Percentiles rank a stretch among this genome's conserved stretches.
Evolutionary conservation across 2,113 vertebrate genomes (phyloP).

Genomic region (Columbina picui): DNA sequence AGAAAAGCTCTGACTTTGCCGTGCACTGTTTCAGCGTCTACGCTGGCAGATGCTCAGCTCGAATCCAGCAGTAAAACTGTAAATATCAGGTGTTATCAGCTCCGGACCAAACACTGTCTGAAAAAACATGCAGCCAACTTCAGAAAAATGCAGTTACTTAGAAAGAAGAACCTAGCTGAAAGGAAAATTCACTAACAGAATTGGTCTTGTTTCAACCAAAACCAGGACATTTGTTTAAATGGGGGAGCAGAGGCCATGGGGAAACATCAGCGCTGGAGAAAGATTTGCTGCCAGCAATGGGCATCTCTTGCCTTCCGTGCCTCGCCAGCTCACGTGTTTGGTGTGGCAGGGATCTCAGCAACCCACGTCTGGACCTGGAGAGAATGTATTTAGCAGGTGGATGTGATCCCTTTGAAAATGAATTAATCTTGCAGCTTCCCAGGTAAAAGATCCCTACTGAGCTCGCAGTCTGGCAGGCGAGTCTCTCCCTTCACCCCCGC

Average conservation of each 20-base stretch:
- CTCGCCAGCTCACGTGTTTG: rapidly evolving
- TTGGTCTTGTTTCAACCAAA: too few relatives aligned
- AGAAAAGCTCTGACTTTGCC: not conserved
- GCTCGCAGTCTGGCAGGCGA: not conserved
- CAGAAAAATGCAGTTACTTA: too few relatives aligned
- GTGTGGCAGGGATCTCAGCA: not conserved
- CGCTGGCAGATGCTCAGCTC: not conserved
- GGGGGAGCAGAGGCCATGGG: not conserved
- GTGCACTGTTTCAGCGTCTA: not conserved
- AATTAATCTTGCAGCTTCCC: not conserved
- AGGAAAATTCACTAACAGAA: too few relatives aligned
- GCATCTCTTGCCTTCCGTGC: not conserved
- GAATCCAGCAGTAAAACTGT: not conserved
- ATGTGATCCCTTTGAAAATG: not conserved
- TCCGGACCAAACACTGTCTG: too few relatives aligned
- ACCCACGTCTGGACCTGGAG: rapidly evolving
- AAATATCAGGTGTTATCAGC: too few relatives aligned
- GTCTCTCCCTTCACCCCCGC: not conserved
- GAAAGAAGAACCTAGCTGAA: too few relatives aligned
- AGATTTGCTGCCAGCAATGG: not conserved
- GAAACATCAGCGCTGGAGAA: not conserved
- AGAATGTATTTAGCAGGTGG: not conserved
- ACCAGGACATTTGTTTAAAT: not conserved
- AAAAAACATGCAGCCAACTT: too few relatives aligned
- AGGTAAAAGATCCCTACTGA: not conserved